phyloP scores from a whole-genome alignment of 2,888 invertebrate genomes.

The Xestia xanthographa region DNA sequence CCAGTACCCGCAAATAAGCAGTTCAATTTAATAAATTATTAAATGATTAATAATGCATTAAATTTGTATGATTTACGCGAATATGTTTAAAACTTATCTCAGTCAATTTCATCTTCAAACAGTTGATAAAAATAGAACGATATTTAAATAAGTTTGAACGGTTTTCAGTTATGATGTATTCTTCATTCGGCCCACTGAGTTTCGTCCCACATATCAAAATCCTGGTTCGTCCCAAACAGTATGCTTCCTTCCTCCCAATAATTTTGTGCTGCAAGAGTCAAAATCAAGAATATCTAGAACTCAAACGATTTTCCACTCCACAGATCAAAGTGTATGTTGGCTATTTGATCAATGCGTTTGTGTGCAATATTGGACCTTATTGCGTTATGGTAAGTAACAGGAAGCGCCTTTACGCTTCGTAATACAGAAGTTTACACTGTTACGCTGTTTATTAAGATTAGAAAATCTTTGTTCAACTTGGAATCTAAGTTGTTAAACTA shows the following conservation, averaged over 20 bases:
- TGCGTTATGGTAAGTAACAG: background rate
- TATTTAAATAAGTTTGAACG: background rate
- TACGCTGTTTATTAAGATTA: background rate
- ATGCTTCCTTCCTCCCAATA: too few relatives aligned
- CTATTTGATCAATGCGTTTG: background rate
- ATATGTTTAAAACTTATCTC: background rate
- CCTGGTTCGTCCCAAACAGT: too few relatives aligned
- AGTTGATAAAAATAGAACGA: background rate
- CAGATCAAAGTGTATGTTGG: background rate
- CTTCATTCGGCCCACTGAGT: too few relatives aligned
- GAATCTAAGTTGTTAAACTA: too few relatives aligned
- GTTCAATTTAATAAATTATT: too few relatives aligned
- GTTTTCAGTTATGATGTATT: background rate
- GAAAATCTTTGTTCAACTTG: too few relatives aligned
- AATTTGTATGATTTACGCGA: too few relatives aligned
- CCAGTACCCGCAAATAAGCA: too few relatives aligned
- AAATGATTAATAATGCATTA: too few relatives aligned
- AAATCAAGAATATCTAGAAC: background rate
- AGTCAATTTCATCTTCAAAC: background rate
- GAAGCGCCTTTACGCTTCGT: background rate
- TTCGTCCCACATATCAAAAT: too few relatives aligned
- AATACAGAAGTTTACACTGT: background rate
- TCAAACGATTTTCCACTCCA: slow-evolving; percentile 14
- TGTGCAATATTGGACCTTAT: background rate
- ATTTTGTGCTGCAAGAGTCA: background rate